Conservation (phyloP, 2,113 vertebrate species). For the Carassius gibelio region DNA sequence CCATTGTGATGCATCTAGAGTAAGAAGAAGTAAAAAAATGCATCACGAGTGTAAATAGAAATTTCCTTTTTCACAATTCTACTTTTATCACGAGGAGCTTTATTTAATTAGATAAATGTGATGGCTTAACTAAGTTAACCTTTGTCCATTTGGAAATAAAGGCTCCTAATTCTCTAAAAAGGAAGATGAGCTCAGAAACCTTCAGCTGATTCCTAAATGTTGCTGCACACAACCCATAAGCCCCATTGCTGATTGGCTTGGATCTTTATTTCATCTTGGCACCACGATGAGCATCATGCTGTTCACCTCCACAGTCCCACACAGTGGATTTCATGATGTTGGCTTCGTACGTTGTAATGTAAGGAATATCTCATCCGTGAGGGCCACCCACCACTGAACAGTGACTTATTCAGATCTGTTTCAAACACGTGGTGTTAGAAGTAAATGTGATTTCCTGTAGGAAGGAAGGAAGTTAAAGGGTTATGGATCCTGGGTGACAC, state of each 20-base stretch:
- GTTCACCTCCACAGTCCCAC: background rate
- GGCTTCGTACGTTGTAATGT: constrained; percentile 1
- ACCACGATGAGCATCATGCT: background rate
- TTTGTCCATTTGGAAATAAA: background rate
- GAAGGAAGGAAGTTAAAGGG: constrained; percentile 2
- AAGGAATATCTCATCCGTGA: constrained; percentile 13
- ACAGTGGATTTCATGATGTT: constrained; percentile 22
- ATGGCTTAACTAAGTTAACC: background rate
- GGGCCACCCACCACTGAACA: constrained; percentile 42
- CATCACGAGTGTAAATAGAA: background rate
- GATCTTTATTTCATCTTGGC: background rate
- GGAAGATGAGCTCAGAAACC: background rate
- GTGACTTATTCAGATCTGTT: constrained; percentile 12
- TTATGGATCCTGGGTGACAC: constrained; percentile 25
- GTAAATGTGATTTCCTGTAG: constrained; percentile 33
- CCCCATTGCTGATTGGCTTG: background rate
- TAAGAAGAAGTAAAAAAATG: background rate
- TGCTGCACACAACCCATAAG: background rate
- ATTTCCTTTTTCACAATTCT: background rate
- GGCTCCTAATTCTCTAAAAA: background rate
- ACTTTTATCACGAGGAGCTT: background rate
- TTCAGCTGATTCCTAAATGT: background rate
- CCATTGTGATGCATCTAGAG: background rate
- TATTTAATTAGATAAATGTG: background rate
- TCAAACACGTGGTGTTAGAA: constrained; percentile 5